Evolutionary conservation across 2,888 invertebrate species (phyloP).

Genomic region (Mechanitis mazaeus): DNA sequence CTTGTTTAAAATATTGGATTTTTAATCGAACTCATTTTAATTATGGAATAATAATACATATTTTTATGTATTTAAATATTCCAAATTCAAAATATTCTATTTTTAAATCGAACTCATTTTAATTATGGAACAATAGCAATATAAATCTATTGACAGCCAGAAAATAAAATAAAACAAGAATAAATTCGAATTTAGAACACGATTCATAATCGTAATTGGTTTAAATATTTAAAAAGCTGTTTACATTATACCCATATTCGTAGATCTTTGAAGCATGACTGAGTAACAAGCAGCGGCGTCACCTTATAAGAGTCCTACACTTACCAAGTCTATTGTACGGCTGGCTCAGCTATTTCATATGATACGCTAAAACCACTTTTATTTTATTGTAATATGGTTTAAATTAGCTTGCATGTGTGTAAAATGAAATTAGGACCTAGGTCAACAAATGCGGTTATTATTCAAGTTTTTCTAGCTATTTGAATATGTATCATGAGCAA

Average conservation of each 20-base stretch:
- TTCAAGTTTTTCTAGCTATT: conserved; percentile 23
- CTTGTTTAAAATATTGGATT: too few relatives aligned
- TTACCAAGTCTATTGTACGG: conserved; percentile 27
- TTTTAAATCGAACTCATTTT: too few relatives aligned
- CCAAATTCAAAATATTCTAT: too few relatives aligned
- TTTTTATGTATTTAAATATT: too few relatives aligned
- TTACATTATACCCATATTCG: conserved; percentile 10
- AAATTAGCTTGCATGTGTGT: conserved; percentile 8
- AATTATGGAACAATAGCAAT: too few relatives aligned
- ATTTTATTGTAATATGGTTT: neutral
- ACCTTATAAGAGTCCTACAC: conserved; percentile 32
- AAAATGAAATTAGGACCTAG: conserved; percentile 26
- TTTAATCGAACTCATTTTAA: too few relatives aligned
- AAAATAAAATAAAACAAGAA: neutral
- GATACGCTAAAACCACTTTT: conserved; percentile 15
- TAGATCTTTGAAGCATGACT: conserved; percentile 27
- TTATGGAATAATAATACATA: too few relatives aligned
- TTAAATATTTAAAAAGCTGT: neutral
- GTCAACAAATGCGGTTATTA: conserved; percentile 27
- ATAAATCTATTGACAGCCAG: too few relatives aligned
- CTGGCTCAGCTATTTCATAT: conserved; percentile 23
- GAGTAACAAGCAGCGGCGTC: conserved; percentile 28
- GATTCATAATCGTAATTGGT: neutral
- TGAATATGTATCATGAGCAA: conserved; percentile 18
- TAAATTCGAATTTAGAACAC: neutral